Percentiles rank a stretch among this genome's conserved stretches.
Evolutionary conservation across 2,113 vertebrate genomes (phyloP).

Genomic region (Pionites leucogaster): DNA sequence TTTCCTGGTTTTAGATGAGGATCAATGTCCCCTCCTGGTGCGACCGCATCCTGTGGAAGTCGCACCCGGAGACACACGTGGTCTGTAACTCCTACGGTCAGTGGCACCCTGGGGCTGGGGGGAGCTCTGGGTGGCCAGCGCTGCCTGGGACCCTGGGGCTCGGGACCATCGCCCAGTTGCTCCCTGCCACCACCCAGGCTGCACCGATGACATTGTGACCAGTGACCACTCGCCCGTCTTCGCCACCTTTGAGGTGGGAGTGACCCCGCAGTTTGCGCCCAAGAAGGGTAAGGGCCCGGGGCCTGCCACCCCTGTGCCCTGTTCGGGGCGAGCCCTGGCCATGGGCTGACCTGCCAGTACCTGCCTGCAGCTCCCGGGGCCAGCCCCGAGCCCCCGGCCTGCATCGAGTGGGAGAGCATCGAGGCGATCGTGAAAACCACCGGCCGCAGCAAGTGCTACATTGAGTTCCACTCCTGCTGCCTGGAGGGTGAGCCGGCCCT

Average conservation of each 20-base stretch:
- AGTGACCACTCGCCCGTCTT: conserved; percentile 91
- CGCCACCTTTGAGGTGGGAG: conserved; percentile 86
- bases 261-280: conserved; percentile 73
- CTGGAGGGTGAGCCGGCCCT: conserved; percentile 66
- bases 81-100: conserved; percentile 86
- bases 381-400: conserved; percentile 66
- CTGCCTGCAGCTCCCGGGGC: conserved; percentile 60
- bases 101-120: neutral
- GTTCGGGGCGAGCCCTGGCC: neutral
- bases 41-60: conserved; percentile 89
- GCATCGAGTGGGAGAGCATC: conserved; percentile 82
- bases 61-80: conserved; percentile 83
- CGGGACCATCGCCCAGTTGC: fast-evolving
- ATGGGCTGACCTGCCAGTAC: fast-evolving
- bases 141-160: neutral
- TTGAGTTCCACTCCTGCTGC: conserved; percentile 85
- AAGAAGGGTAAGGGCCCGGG: conserved; percentile 76
- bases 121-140: fast-evolving
- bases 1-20: conserved; percentile 65
- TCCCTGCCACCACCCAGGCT: conserved; percentile 72
- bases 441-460: conserved; percentile 86
- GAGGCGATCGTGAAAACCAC: conserved; percentile 86
- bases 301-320: fast-evolving
- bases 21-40: conserved; percentile 89
- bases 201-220: conserved; percentile 86